phyloP scores from a whole-genome alignment of 2,113 vertebrate genomes.

The Philantomba maxwellii region DNA sequence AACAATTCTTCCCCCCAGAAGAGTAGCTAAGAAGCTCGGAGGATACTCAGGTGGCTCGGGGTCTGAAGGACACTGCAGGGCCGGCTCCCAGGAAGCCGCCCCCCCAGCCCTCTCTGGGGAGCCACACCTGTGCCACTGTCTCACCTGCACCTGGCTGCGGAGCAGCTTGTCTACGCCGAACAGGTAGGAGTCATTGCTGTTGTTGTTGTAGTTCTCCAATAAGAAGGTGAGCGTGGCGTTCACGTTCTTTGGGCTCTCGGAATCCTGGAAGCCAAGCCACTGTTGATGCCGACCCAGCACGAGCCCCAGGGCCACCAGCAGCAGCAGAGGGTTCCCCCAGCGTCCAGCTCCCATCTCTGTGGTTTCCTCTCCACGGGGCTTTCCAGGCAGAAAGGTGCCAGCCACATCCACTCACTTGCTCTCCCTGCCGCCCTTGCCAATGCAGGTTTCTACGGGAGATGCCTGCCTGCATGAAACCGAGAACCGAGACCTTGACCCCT shows the following conservation, averaged over 20 bases:
- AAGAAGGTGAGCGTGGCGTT: conserved; percentile 37
- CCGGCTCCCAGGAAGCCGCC: neutral
- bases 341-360: neutral
- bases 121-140: neutral
- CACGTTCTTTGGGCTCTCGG: conserved; percentile 43
- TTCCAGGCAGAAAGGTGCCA: neutral
- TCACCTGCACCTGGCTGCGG: conserved; percentile 47
- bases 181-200: conserved; percentile 54
- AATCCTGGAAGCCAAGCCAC: conserved; percentile 53
- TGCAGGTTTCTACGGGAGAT: neutral
- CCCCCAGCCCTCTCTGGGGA: neutral
- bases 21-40: neutral
- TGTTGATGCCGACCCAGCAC: neutral
- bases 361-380: neutral
- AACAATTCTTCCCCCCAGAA: neutral
- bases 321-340: neutral
- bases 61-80: neutral
- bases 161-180: conserved; percentile 46
- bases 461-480: neutral
- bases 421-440: fast-evolving
- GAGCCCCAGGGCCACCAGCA: conserved; percentile 10
- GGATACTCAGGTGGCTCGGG: neutral
- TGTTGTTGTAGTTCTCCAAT: conserved; percentile 50
- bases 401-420: fast-evolving
- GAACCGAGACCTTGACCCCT: neutral